These are phyloP conservation scores for Leptocoma aspasia DNA, from an alignment of 2,113 vertebrate genomes.

Conservation along the genomic window DNA sequence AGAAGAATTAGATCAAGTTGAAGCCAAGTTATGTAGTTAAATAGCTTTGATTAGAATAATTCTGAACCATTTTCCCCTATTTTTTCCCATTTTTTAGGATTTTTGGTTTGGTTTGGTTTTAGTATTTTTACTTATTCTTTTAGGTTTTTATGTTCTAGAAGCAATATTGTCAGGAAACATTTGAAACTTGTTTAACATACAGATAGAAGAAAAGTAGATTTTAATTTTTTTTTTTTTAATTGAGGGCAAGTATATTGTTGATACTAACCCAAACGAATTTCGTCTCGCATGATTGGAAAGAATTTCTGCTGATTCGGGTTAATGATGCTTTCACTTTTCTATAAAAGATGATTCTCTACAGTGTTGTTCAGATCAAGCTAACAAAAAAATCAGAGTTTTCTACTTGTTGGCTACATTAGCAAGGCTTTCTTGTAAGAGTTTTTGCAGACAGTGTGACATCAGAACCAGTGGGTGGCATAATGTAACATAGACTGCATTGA, in stretches of 20 bases:
- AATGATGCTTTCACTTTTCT: neutral
- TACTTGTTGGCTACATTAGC: neutral
- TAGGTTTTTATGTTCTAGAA: neutral
- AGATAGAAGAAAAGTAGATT: neutral
- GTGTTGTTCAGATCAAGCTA: neutral
- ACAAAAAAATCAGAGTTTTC: neutral
- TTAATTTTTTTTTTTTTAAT: neutral
- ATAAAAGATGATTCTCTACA: neutral
- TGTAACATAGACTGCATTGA: slow-evolving; percentile 2
- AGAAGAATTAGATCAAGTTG: neutral
- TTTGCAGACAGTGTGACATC: slow-evolving; percentile 36
- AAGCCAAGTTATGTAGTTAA: neutral
- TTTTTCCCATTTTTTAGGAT: neutral
- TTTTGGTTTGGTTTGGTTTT: neutral
- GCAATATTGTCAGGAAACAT: neutral
- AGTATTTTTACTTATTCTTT: neutral
- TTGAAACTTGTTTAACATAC: neutral
- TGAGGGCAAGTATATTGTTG: neutral
- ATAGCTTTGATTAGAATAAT: neutral
- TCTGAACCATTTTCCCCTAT: neutral
- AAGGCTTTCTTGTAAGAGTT: neutral
- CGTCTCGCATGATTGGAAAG: neutral
- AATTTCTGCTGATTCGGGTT: neutral
- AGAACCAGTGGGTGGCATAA: slow-evolving; percentile 48
- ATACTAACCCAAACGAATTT: neutral